Evolutionary conservation across 2,113 vertebrate species (phyloP), one percentile per base, ranked within the genome.

Genomic region (Nibea albiflora): DNA sequence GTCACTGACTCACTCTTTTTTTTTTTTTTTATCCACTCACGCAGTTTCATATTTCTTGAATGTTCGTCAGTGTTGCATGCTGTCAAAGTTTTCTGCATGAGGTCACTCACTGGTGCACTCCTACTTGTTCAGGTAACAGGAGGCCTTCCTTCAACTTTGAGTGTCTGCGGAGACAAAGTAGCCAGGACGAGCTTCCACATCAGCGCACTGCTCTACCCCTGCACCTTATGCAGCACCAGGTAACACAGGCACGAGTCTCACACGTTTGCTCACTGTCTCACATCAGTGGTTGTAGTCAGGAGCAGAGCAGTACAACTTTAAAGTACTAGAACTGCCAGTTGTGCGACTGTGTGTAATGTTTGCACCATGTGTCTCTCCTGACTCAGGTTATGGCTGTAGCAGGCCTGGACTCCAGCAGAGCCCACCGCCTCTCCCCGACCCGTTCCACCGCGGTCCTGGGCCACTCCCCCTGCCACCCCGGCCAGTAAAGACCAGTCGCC

Each of bases 201-300:
- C 97, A 97, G 86, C 97, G 94, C 77, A 97, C 98, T 0, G 98
- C 98, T 87, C 94, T 99, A 75, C 98, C 98, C 1, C 95, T 99
- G 84, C 98, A 99, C 92, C 95, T 99, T 84, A 98, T 99, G 97
- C 98, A 99, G 85, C 98, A 99, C 83, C 98, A 99, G 97, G 98
- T 99, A 91, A 88, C 76, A 72, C 58, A 42, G 46, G 35, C 3
- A 11, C 67, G 20, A 0, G 39, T n/a, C 57, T 68, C 63, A 26
- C 50, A 0, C 11, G n/a, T 72, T 67, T 69, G 26, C 22, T 42
- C 66, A 54, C 31, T 22, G 2, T n/a, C 1, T 56, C 24, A 46
- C 65, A 46, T 50, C 31, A 16, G 42, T 35, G 49, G 39, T 31
- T n/a, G 16, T n/a, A 35, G 31, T 20, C 39, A 35, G 58, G 28